A percentile compares a stretch with the other conserved stretches of the same genome.
Conservation (phyloP, 1,140 invertebrate species). For the Paracyclopina nana region DNA sequence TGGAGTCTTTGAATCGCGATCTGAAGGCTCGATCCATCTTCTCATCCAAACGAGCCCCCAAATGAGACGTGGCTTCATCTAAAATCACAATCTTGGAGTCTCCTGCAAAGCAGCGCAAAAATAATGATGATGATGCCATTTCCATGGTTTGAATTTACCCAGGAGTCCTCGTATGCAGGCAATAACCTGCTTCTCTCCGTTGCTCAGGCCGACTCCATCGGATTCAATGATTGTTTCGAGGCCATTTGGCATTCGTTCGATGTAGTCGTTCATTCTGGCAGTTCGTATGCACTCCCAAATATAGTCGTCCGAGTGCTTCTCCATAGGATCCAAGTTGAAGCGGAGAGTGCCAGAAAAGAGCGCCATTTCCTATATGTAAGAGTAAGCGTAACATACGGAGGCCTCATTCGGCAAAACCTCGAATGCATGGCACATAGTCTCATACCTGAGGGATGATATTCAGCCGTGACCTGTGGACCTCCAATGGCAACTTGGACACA, state of each 20-base stretch:
- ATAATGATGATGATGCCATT: too few species aligned
- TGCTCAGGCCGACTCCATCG: not conserved
- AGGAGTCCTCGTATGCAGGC: not conserved
- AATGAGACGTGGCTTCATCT: not conserved
- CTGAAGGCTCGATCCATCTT: not conserved
- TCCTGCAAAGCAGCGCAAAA: not conserved
- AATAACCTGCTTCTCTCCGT: constrained; percentile 3
- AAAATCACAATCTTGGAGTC: not conserved
- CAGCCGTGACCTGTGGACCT: constrained; percentile 56
- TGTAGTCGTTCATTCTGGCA: constrained; percentile 67
- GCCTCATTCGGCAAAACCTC: constrained; percentile 19
- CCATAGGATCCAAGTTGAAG: constrained; percentile 62
- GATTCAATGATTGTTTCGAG: not conserved
- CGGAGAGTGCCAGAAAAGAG: constrained; percentile 58
- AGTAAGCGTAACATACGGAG: not conserved
- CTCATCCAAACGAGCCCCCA: not conserved
- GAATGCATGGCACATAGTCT: constrained; percentile 22
- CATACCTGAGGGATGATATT: constrained; percentile 70
- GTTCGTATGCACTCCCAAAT: constrained; percentile 57
- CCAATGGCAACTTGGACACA: constrained; percentile 65
- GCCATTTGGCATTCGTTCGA: constrained; percentile 24
- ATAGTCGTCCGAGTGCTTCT: constrained; percentile 51
- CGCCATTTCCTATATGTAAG: constrained; percentile 18
- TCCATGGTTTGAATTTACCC: too few species aligned
- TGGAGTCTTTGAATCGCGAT: not conserved